Conservation (phyloP, 1,140 invertebrate genomes). For the Drosophila bipectinata region DNA sequence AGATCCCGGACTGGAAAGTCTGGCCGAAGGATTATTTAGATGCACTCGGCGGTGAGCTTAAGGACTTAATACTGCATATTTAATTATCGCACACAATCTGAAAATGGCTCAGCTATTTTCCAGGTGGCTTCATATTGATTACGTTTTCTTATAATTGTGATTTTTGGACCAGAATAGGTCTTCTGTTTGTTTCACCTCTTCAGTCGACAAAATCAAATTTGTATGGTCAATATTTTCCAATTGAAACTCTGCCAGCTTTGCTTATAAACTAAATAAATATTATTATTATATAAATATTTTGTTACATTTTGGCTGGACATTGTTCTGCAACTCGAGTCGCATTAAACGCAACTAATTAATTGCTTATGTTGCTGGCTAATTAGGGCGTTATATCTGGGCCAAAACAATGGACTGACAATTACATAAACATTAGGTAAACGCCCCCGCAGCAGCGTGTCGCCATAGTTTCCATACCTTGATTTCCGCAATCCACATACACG, state of each 20-base stretch:
- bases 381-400: conserved; percentile 61
- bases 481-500: conserved; percentile 8
- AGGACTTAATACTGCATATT: conserved; percentile 32
- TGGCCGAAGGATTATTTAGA: conserved; percentile 23
- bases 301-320: neutral
- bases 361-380: conserved; percentile 54
- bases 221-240: neutral
- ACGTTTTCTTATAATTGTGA: conserved; percentile 19
- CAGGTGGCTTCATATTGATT: conserved; percentile 24
- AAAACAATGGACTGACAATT: conserved; percentile 73
- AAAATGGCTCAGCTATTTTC: conserved; percentile 27
- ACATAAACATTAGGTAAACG: conserved; percentile 61
- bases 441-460: neutral
- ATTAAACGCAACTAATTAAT: conserved; percentile 59
- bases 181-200: neutral
- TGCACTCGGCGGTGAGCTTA: conserved; percentile 7
- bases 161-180: conserved; percentile 16
- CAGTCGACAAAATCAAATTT: neutral
- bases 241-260: neutral
- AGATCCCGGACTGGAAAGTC: neutral
- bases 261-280: too few species aligned
- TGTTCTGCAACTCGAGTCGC: neutral
- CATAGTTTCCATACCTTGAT: conserved; percentile 13
- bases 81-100: conserved; percentile 35
- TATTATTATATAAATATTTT: neutral